phyloP scores from a whole-genome alignment of 64 coral and sea anemone genomes.

The Hydrozoanthus tunicans region DNA sequence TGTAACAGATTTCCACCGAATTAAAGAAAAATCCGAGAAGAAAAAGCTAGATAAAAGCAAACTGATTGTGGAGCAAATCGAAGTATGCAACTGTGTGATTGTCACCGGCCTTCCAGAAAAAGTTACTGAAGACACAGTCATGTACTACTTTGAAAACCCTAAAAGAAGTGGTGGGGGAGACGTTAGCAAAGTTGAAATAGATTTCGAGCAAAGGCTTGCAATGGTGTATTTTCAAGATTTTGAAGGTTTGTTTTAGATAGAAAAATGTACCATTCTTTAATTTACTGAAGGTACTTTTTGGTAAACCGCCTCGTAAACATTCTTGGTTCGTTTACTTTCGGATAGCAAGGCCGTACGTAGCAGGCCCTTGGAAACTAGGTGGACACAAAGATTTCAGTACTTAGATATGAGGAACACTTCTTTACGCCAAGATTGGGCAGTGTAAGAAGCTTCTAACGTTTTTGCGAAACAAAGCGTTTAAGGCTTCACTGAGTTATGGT shows the following conservation, averaged over 20 bases:
- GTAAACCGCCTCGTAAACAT: no score
- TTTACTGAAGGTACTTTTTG: no score
- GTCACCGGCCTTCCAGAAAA: conserved; percentile 61
- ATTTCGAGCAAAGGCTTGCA: background rate
- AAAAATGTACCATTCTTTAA: background rate
- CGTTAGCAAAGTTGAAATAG: conserved; percentile 48
- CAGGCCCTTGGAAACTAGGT: no score
- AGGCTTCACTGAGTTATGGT: no score
- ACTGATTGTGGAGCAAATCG: conserved; percentile 43
- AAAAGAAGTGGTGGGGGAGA: conserved; percentile 54
- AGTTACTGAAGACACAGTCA: conserved; percentile 50
- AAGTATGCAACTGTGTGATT: conserved; percentile 61
- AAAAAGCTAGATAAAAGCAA: conserved; percentile 43
- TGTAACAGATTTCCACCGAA: conserved; percentile 42
- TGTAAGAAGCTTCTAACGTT: no score
- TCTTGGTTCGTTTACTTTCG: no score
- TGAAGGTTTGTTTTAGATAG: conserved; percentile 28
- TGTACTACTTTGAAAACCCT: conserved; percentile 67
- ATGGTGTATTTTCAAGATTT: conserved; percentile 57
- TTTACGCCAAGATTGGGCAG: no score
- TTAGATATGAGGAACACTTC: no score
- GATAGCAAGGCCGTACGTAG: no score
- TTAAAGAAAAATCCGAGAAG: conserved; percentile 35
- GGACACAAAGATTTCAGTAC: no score
- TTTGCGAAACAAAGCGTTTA: no score